phyloP scores from a whole-genome alignment of 37 sponge, comb jelly and placozoan genomes.

The Amphimedon queenslandica region DNA sequence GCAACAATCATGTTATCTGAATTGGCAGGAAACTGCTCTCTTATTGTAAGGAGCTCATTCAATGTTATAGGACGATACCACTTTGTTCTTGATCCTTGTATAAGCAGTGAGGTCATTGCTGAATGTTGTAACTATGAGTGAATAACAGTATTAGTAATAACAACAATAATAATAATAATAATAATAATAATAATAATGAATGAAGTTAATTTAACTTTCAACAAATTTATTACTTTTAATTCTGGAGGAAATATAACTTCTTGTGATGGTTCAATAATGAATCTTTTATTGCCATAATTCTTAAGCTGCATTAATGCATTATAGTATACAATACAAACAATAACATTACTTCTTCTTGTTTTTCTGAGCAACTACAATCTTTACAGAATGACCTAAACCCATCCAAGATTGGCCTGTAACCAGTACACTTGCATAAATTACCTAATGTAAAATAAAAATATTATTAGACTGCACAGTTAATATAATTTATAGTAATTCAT shows the following conservation, averaged over 20 bases:
- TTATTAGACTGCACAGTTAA: no score
- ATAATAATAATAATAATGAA: constrained; percentile 1
- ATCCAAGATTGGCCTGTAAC: constrained; percentile 60
- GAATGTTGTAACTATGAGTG: no score
- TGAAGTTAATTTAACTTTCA: no score
- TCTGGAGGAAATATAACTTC: constrained; percentile 69
- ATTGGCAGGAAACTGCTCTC: constrained; percentile 17
- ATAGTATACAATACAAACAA: no score
- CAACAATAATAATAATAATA: neutral
- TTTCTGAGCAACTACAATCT: neutral
- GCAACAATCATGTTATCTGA: neutral
- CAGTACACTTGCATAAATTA: constrained; percentile 66
- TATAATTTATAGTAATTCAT: neutral
- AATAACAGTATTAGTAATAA: no score
- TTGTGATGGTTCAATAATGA: constrained; percentile 46
- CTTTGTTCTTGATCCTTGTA: constrained; percentile 17
- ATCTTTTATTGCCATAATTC: constrained; percentile 26
- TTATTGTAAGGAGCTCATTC: constrained; percentile 31
- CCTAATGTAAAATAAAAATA: no score
- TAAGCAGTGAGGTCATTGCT: constrained; percentile 7
- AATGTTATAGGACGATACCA: constrained; percentile 55
- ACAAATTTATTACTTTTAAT: constrained; percentile 27
- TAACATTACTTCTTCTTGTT: no score
- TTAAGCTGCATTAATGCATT: no score
- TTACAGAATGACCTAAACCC: constrained; percentile 57